Evolutionary conservation across 2,888 invertebrate genomes (phyloP).

Genomic region (Sthenelais limicola): DNA sequence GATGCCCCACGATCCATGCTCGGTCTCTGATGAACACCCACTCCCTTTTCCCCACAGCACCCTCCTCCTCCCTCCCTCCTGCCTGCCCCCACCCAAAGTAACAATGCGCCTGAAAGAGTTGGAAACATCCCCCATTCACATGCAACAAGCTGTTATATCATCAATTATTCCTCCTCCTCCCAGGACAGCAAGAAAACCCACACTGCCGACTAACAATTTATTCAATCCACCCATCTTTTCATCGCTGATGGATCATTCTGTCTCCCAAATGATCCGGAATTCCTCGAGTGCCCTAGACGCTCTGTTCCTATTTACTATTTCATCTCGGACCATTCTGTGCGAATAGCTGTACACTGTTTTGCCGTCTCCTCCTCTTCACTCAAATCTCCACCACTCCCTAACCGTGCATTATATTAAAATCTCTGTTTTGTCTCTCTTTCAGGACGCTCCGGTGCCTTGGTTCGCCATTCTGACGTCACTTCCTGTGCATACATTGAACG

Average conservation of each 20-base stretch:
- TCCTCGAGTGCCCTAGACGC: no score
- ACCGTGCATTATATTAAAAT: slow-evolving; percentile 6
- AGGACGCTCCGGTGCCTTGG: slow-evolving; percentile 67
- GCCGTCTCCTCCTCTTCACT: slow-evolving; percentile 1
- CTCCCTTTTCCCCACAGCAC: not conserved
- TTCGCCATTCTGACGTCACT: slow-evolving; percentile 62
- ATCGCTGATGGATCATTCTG: no score
- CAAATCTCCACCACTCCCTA: not conserved
- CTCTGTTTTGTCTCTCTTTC: slow-evolving; percentile 46
- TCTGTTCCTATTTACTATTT: no score
- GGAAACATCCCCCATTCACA: no score
- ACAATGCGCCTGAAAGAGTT: not conserved
- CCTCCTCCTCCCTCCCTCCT: not conserved
- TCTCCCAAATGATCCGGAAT: no score
- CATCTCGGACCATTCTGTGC: no score
- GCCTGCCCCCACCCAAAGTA: not conserved
- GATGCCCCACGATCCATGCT: no score
- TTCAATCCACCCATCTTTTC: no score
- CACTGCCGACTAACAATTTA: no score
- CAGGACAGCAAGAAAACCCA: not conserved
- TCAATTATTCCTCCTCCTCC: not conserved
- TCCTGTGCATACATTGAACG: slow-evolving; percentile 65
- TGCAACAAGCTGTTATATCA: slow-evolving; percentile 21
- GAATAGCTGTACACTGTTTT: no score
- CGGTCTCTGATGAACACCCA: no score